Evolutionary conservation across 2,113 vertebrate species (phyloP), one percentile per base, ranked within the genome.

Genomic region (Thymallus thymallus): DNA sequence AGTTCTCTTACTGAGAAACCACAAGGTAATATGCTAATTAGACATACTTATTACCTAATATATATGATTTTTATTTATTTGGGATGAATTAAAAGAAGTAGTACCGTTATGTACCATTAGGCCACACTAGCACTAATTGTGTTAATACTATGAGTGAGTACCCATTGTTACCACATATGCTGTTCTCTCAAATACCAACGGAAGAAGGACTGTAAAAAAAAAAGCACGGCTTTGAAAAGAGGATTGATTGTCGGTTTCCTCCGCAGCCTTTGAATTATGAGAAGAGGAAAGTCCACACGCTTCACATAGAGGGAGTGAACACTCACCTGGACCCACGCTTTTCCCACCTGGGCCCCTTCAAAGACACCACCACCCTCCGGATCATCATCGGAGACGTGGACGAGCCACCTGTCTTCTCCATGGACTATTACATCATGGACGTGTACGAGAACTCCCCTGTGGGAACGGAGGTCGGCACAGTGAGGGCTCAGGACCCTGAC

Each of bases 401-500:
- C 16, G 98, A 99, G 73, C 93, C 96, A 0, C 98, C 98, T 0
- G 89, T 97, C 10, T 99, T 98, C 85, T 93, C 94, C 61, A 92
- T 96, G 91, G 94, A 96, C 84, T 96, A 94, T 60, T 99, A 98
- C 23, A 78, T 96, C 82, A 94, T 99, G 97, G 96, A 98, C 30
- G 95, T 98, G 30, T 95, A 95, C 62, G 98, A 99, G 90, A 99
- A 99, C 61, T 86, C 94, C 0, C 94, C 93, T 3, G 84, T 90
- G 0, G 96, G 96, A 26, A 96, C 97, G 0, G 80, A 92, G 60
- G 94, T 99, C 79, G 97, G 97, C 69, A 84, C 92, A 1, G 95
- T 98, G n/a, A 93, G 91, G 0, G 98, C 98, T n/a, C 95, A 95
- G 79, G 98, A 99, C 85, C 98, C 98, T 0, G 98, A 99, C 88